Conservation (phyloP, 2,888 invertebrate species). For the Portevinia maculata region DNA sequence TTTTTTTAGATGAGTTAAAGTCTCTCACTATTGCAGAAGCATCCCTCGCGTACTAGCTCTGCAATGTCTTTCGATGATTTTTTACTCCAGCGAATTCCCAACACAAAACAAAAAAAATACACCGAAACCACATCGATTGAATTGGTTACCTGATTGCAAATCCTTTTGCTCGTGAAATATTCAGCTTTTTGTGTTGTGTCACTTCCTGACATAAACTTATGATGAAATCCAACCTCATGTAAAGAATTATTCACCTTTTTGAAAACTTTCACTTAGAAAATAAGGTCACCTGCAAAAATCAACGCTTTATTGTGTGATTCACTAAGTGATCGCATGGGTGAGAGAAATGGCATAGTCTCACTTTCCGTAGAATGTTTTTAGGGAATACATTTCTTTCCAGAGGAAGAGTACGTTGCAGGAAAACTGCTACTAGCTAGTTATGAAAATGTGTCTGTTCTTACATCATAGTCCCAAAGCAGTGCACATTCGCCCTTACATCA, state of each 20-base stretch:
- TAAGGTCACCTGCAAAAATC: slow-evolving; percentile 38
- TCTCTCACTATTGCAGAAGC: too few species aligned
- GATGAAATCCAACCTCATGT: slow-evolving; percentile 18
- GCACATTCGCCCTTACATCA: not conserved
- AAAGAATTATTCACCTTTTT: slow-evolving; percentile 49
- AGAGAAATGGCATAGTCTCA: not conserved
- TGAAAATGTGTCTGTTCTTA: not conserved
- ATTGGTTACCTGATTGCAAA: not conserved
- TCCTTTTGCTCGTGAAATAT: not conserved
- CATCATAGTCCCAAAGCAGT: slow-evolving; percentile 5
- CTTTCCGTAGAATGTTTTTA: not conserved
- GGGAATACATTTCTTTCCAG: too few species aligned
- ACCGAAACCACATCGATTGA: too few species aligned
- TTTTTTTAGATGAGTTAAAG: too few species aligned
- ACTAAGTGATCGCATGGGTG: slow-evolving; percentile 2
- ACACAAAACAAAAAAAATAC: too few species aligned
- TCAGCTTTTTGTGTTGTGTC: not conserved
- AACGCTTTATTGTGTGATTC: slow-evolving; percentile 18
- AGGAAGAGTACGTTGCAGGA: too few species aligned
- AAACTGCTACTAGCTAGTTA: too few species aligned
- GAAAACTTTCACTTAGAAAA: slow-evolving; percentile 43
- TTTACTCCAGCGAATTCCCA: too few species aligned
- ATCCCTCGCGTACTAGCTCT: too few species aligned
- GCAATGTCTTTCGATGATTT: too few species aligned
- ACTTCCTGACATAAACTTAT: slow-evolving; percentile 8